Evolutionary conservation across 2,113 vertebrate genomes (phyloP).

Genomic region (chimpanzee (Pan troglodytes)): DNA sequence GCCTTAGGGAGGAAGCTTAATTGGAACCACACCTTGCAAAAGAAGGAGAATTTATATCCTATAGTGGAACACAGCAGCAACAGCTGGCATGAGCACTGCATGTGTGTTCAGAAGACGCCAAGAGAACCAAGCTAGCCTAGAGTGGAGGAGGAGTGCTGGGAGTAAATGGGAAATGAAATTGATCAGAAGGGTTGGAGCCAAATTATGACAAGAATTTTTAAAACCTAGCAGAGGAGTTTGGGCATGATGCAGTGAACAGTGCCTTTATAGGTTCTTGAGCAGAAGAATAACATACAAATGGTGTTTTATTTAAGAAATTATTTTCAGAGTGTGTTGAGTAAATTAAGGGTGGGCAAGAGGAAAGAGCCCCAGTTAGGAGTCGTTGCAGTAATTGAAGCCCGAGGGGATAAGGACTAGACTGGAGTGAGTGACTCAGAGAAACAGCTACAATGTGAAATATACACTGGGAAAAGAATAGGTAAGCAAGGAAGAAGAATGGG

Average conservation of each 20-base stretch:
- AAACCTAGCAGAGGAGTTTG: not conserved
- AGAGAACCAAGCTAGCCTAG: not conserved
- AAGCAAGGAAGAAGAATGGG: not conserved
- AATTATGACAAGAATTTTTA: not conserved
- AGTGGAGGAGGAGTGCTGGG: not conserved
- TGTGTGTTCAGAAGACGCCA: not conserved
- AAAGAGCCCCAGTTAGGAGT: not conserved
- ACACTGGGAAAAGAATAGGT: not conserved
- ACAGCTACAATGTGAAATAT: not conserved
- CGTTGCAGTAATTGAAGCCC: not conserved
- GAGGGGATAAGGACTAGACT: not conserved
- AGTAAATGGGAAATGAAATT: not conserved
- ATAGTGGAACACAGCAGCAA: not conserved
- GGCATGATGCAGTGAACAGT: not conserved
- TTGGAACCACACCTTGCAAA: not conserved
- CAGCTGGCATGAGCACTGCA: not conserved
- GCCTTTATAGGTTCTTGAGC: not conserved
- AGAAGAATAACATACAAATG: not conserved
- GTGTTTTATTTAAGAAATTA: not conserved
- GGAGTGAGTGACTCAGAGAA: conserved; percentile 11
- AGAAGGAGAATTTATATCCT: not conserved
- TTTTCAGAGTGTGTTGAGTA: not conserved
- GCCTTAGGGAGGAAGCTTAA: not conserved
- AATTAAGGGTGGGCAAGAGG: not conserved
- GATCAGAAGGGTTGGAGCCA: not conserved